Conservation (phyloP, 2,888 invertebrate species). For the Macrosoma leucophasiata region DNA sequence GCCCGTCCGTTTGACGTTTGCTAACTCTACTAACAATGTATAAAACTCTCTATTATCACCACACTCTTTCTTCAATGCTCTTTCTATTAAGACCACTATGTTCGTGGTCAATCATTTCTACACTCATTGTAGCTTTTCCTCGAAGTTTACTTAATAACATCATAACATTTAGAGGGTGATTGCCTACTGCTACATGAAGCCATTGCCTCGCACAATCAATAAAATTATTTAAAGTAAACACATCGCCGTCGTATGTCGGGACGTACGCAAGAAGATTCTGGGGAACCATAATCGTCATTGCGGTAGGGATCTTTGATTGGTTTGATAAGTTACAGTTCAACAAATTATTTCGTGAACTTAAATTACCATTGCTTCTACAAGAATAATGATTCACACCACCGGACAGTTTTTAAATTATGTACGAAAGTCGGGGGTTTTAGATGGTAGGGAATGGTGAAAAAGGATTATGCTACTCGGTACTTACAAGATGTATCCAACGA, state of each 20-base stretch:
- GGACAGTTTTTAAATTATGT: not conserved
- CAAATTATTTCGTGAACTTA: too few species aligned
- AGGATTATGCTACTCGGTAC: not conserved
- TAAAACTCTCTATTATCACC: not conserved
- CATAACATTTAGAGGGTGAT: not conserved
- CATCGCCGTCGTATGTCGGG: not conserved
- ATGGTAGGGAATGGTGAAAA: not conserved
- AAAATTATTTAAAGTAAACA: too few species aligned
- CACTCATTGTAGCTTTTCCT: not conserved
- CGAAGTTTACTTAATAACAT: not conserved
- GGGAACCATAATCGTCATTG: not conserved
- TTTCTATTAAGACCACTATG: too few species aligned
- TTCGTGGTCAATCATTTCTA: not conserved
- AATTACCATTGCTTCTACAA: not conserved
- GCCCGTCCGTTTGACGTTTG: too few species aligned
- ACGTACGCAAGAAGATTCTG: not conserved
- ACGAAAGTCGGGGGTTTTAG: not conserved
- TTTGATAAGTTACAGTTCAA: too few species aligned
- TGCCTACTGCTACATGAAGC: not conserved
- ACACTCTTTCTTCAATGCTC: too few species aligned
- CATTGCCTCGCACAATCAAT: not conserved
- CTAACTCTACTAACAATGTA: too few species aligned
- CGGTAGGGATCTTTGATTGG: too few species aligned
- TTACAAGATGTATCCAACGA: not conserved
- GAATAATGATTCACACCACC: not conserved